phyloP scores from a whole-genome alignment of 2,113 vertebrate species.

The Nothobranchius kuhntae region DNA sequence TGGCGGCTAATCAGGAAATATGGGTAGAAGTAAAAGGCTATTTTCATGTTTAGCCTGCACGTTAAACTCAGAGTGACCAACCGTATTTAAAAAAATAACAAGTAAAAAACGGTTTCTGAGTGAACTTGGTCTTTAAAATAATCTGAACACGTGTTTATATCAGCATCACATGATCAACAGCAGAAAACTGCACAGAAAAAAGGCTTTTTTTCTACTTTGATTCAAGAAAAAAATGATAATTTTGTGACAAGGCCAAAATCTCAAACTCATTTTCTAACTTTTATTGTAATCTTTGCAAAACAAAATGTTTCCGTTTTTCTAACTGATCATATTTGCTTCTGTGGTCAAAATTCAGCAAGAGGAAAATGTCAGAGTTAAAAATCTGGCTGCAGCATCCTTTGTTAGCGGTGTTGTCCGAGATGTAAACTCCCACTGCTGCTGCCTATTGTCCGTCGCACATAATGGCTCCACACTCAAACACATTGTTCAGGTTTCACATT shows the following conservation, averaged over 20 bases:
- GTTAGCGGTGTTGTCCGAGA: slow-evolving; percentile 18
- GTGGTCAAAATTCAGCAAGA: background rate
- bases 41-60: too few species aligned
- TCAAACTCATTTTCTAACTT: too few species aligned
- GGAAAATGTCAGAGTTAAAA: slow-evolving; percentile 9
- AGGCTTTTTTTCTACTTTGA: background rate
- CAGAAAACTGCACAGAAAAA: background rate
- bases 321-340: background rate
- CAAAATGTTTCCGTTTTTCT: background rate
- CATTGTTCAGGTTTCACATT: slow-evolving; percentile 53
- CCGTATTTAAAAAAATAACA: too few species aligned
- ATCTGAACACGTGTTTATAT: background rate
- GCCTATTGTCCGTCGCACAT: slow-evolving; percentile 41
- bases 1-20: too few species aligned
- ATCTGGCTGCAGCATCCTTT: slow-evolving; percentile 36
- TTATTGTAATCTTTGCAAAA: too few species aligned
- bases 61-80: too few species aligned
- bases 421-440: slow-evolving; percentile 22
- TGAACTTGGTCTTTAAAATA: background rate
- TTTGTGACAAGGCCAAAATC: too few species aligned
- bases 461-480: slow-evolving; percentile 39
- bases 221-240: background rate
- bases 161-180: background rate
- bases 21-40: too few species aligned
- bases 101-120: too few species aligned